Base-by-base conservation (phyloP, 2,113 vertebrate species). In the Mus pahari region DNA sequence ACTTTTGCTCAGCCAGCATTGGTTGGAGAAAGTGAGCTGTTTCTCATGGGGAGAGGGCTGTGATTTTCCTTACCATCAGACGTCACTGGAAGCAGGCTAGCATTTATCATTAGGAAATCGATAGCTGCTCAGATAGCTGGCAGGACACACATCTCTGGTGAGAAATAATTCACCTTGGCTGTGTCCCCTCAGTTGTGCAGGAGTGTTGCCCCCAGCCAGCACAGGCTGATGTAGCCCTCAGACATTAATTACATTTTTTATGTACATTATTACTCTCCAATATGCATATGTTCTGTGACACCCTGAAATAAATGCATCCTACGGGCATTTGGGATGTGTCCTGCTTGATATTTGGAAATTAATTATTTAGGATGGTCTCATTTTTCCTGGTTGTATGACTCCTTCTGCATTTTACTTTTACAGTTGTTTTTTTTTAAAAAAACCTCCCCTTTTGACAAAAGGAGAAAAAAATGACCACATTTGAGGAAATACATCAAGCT, bases 401-500 rank as follows among this genome's bases (percentile, higher is more conserved):
- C 26, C 95, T 73, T 97, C 71, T 92, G 68, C 92, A 88, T 97
- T 86, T 97, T 98, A 95, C 97, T 98, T 97, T 97, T 97, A 95
- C n/a, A n/a, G n/a, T n/a, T n/a, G n/a, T n/a, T 94, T 60, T 60
- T 60, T 60, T 60, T 22, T 94, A 91, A 17, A 96, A 97, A 97
- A 70, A 97, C 84, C 88, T 95, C 82, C 77, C 86, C 92, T 77
- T 95, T 95, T 97, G 96, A 93, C 92, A 97, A 97, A 97, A 97
- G 77, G 97, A 96, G 92, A 83, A 94, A 96, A 97, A 95, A 95
- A 95, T 97, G 10, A 84, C 83, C 94, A 68, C 97, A 95, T 98
- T 96, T 97, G 97, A 98, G 96, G 95, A 92, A 96, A 98, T 98
- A 93, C 68, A 96, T 98, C 97, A 98, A 98, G 98, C 97, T 97